phyloP scores from a whole-genome alignment of 2,888 invertebrate species.

The Bellardia bayeri region DNA sequence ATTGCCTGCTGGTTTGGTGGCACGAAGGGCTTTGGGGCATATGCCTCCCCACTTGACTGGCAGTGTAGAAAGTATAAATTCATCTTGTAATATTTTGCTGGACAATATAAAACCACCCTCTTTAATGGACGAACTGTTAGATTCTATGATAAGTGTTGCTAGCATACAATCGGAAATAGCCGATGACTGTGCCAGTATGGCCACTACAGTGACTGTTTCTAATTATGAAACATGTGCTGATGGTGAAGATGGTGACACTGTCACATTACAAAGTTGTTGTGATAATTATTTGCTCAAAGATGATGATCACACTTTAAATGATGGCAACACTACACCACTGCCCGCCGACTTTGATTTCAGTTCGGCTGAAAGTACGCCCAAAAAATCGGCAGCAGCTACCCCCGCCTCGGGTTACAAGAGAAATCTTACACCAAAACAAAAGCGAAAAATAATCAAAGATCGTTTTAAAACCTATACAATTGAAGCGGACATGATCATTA shows the following conservation, averaged over 20 bases:
- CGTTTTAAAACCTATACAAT: constrained; percentile 94
- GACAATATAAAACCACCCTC: constrained; percentile 94
- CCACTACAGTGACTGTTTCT: constrained; percentile 82
- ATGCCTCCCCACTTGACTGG: constrained; percentile 84
- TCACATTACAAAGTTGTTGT: constrained; percentile 86
- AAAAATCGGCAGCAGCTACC: constrained; percentile 85
- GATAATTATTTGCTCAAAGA: constrained; percentile 82
- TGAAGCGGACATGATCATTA: constrained; percentile 85
- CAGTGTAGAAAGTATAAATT: constrained; percentile 87
- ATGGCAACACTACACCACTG: constrained; percentile 86
- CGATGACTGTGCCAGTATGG: constrained; percentile 86
- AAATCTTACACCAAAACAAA: constrained; percentile 90
- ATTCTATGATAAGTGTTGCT: constrained; percentile 93
- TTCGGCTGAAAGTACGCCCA: constrained; percentile 91
- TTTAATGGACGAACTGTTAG: constrained; percentile 89
- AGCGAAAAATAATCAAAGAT: constrained; percentile 90
- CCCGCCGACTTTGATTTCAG: constrained; percentile 90
- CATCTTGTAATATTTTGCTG: constrained; percentile 87
- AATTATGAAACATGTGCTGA: constrained; percentile 86
- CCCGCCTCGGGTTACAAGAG: constrained; percentile 77
- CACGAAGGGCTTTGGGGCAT: constrained; percentile 88
- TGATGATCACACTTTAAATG: constrained; percentile 74
- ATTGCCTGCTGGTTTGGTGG: constrained; percentile 89
- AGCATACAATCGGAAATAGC: constrained; percentile 92
- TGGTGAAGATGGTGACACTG: constrained; percentile 85